Conservation (phyloP, 2,888 invertebrate genomes). For the Dryococelus australis region DNA sequence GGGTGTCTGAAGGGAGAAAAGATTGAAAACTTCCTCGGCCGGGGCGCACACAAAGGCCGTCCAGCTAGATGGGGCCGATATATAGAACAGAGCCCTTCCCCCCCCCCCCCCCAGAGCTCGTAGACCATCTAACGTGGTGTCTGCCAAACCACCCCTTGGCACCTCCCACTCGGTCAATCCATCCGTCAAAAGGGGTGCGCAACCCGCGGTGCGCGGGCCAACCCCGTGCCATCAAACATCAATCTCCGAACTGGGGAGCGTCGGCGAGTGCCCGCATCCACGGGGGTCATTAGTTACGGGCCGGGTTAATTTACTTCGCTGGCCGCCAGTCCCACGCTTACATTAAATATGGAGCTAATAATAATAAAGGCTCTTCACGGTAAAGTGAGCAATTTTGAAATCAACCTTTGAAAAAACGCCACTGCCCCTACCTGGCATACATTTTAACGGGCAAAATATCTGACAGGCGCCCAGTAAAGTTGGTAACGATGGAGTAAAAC, state of each 20-base stretch:
- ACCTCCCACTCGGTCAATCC: background rate
- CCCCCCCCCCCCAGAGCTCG: background rate
- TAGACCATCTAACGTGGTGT: background rate
- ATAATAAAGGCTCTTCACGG: no score
- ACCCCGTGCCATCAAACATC: background rate
- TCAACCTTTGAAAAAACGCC: no score
- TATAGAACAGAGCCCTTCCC: background rate
- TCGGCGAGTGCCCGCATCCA: background rate
- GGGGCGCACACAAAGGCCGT: background rate
- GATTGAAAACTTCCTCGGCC: slow-evolving; percentile 3
- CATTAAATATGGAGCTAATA: no score
- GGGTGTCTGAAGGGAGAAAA: background rate
- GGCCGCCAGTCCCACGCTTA: no score
- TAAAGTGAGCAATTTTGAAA: no score
- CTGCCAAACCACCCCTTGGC: background rate
- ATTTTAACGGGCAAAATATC: no score
- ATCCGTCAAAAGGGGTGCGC: background rate
- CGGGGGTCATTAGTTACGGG: no score
- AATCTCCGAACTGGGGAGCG: background rate
- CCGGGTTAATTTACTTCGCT: no score
- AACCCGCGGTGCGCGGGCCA: background rate
- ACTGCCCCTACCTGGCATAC: no score
- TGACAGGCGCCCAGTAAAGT: no score
- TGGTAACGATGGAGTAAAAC: no score
- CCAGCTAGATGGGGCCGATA: background rate